A percentile compares a stretch with the other conserved stretches of the same genome.
Evolutionary conservation across 37 sponge, comb jelly and placozoan species (phyloP).

Genomic region (Oopsacas minuta): DNA sequence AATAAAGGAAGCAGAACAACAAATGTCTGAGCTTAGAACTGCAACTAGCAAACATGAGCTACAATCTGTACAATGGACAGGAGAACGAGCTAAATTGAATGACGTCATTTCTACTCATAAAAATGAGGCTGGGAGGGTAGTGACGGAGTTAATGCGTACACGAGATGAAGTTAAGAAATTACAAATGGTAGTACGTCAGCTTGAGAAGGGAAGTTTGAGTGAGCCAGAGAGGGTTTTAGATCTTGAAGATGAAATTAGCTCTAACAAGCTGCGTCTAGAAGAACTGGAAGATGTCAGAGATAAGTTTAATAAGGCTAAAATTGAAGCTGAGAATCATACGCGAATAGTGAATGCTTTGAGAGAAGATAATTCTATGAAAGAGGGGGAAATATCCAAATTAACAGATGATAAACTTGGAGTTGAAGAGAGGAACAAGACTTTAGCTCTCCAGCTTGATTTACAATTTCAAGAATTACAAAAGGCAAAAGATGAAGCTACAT

Average conservation of each 20-base stretch:
- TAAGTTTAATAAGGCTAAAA: background rate
- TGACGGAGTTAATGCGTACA: background rate
- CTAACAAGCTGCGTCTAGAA: background rate
- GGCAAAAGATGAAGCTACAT: background rate
- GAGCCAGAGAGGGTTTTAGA: background rate
- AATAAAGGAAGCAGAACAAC: background rate
- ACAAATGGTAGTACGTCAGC: background rate
- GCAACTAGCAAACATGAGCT: background rate
- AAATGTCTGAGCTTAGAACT: background rate
- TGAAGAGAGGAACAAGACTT: background rate
- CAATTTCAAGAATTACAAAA: background rate
- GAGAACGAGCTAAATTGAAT: background rate
- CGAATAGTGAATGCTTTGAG: background rate
- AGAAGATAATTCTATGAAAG: background rate
- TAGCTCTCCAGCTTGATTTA: background rate
- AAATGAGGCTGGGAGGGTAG: background rate
- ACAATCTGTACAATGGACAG: background rate
- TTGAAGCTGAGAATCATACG: constrained; percentile 5
- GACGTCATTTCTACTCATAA: background rate
- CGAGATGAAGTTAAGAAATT: background rate
- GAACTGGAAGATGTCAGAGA: constrained; percentile 5
- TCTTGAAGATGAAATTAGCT: background rate
- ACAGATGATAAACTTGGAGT: background rate
- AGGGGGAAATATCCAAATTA: background rate
- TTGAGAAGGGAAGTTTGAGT: background rate